Evolutionary conservation across 2,113 vertebrate genomes (phyloP).

Genomic region (Mesembrinibis cayennensis): DNA sequence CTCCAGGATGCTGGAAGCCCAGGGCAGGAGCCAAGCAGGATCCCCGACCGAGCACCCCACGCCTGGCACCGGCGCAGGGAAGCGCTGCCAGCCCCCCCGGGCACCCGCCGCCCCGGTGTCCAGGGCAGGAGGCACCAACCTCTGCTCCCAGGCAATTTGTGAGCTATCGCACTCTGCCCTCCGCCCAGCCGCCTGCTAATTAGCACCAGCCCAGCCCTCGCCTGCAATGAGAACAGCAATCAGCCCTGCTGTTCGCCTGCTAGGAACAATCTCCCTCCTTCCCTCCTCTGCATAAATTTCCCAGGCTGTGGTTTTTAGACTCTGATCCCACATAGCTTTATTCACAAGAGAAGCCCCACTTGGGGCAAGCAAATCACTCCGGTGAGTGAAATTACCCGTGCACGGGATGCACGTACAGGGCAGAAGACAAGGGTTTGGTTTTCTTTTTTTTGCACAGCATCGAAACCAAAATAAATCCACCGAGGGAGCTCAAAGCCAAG

Average conservation of each 20-base stretch:
- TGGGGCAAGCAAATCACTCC: constrained; percentile 17
- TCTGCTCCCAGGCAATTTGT: neutral
- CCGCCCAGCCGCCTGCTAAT: constrained; percentile 1
- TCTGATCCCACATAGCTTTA: neutral
- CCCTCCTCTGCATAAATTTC: constrained; percentile 22
- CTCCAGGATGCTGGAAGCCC: neutral
- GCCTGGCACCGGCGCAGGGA: fast-evolving
- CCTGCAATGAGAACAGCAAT: constrained; percentile 37
- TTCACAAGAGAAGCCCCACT: constrained; percentile 13
- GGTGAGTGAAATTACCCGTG: neutral
- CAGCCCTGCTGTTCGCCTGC: neutral
- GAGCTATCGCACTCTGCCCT: neutral
- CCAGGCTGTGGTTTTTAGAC: constrained; percentile 34
- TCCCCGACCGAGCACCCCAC: fast-evolving
- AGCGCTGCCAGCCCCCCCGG: fast-evolving
- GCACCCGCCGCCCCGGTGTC: neutral
- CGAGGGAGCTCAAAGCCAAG: neutral
- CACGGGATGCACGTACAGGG: neutral
- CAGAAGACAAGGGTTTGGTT: neutral
- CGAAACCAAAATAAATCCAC: neutral
- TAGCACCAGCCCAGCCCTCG: neutral
- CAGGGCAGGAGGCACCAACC: neutral
- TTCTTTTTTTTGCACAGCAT: neutral
- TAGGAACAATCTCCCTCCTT: constrained; percentile 10
- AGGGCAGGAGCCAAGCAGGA: fast-evolving